Evolutionary conservation across 2,888 invertebrate species (phyloP), one percentile per base, ranked within the genome.

Genomic region (Clunio marinus): DNA sequence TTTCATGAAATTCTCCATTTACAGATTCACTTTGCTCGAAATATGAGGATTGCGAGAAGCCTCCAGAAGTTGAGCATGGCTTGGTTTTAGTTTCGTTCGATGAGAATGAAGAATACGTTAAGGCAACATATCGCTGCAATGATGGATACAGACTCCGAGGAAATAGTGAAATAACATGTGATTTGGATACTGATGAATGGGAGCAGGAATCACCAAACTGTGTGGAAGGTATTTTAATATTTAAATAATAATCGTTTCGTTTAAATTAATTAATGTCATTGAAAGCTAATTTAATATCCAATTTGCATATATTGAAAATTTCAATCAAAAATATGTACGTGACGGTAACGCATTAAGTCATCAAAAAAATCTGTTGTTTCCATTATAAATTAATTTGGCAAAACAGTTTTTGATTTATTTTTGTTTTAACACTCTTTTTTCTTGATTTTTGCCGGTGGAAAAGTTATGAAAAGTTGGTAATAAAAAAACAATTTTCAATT

Each of bases 171-270:
- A 66, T 79, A 46, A 63, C 71, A 22, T 79, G 79, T 69, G 72
- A 77, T 72, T 69, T 77, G 63, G 74, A 77, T 45, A 75, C 76
- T 0, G 76, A 77, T 69, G 74, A 75, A 60, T 79, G 79, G 79
- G 72, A 74, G 65, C 72, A 71, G 0, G 75, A 76, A 17, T 77
- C 78, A 15, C 79, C 79, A 3, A 73, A 60, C 2, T 79, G 79
- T 71, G 70, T 71, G 69, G 67, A 68, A 71, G 71, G 75, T 75
- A 70, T 2, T 15, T 35, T 46, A n/a, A 1, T 5, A 2, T 8
- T 51, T 20, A 3, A 51, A 51, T 51, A 17, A 37, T 10, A 66
- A 24, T 24, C 5, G 4, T 27, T 35, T 22, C n/a, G 20, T 24
- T 66, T 13, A 17, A 25, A 63, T 17, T 63, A n/a, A 2, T 24